These are phyloP conservation scores for Drosophila yooni DNA, from an alignment of 2,888 invertebrate genomes.

Conservation along the genomic window DNA sequence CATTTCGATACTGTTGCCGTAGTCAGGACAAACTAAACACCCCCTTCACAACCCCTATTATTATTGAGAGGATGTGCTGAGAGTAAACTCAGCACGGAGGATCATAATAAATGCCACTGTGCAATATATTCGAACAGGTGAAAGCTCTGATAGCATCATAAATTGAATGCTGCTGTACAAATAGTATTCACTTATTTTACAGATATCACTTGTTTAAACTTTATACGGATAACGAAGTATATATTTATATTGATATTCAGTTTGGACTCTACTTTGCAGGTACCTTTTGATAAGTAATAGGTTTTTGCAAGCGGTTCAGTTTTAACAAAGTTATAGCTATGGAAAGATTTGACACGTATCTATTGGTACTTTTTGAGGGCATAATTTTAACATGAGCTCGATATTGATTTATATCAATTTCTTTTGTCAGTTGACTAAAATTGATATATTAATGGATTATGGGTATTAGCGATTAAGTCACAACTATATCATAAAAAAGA, in stretches of 20 bases:
- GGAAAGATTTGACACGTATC: neutral
- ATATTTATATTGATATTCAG: neutral
- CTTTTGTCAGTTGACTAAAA: neutral
- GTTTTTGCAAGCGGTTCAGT: neutral
- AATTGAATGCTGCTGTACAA: neutral
- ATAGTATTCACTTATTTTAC: neutral
- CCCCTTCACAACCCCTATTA: neutral
- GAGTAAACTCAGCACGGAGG: conserved; percentile 26
- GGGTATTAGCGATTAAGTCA: neutral
- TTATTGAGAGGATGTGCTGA: conserved; percentile 28
- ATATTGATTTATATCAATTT: neutral
- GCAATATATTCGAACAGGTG: conserved; percentile 2
- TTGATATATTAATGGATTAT: neutral
- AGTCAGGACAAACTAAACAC: neutral
- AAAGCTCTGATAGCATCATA: conserved; percentile 12
- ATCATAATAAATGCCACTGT: conserved; percentile 22
- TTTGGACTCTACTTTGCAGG: neutral
- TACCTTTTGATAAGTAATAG: neutral
- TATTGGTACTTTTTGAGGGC: neutral
- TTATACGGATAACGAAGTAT: neutral
- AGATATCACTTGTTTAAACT: neutral
- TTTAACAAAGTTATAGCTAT: neutral
- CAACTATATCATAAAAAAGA: neutral
- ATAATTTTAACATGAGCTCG: neutral
- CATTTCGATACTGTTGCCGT: conserved; percentile 11